Percentiles rank a stretch among this genome's conserved stretches.
Evolutionary conservation across 37 sponge, comb jelly and placozoan species (phyloP).

Genomic region (Agelas oroides): DNA sequence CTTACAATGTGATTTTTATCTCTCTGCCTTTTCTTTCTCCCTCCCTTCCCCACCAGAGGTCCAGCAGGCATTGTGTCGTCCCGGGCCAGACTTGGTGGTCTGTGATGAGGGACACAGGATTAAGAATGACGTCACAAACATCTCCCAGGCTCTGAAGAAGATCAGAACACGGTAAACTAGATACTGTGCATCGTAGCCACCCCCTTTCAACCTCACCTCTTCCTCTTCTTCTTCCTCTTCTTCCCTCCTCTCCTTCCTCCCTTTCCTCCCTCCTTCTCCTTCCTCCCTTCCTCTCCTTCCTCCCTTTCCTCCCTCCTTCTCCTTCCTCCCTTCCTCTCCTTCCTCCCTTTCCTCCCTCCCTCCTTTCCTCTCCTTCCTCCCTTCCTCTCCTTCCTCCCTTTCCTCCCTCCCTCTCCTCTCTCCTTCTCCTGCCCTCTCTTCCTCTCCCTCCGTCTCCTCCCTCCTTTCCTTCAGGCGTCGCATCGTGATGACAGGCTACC

Average conservation of each 20-base stretch:
- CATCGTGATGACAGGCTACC: constrained; percentile 96
- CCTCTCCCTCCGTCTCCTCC: not conserved
- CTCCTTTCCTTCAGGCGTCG: constrained; percentile 66
- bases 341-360: not conserved
- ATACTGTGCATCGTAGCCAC: not conserved
- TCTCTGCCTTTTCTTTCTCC: not conserved
- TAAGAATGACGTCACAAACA: constrained; percentile 89
- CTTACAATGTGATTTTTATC: not conserved
- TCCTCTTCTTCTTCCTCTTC: no score
- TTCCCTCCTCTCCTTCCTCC: no score
- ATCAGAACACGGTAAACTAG: constrained; percentile 80
- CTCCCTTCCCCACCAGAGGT: constrained; percentile 53
- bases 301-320: not conserved
- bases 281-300: not conserved
- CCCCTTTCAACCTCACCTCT: not conserved
- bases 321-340: not conserved
- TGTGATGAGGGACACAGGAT: constrained; percentile 99
- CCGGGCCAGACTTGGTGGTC: constrained; percentile 96
- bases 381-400: not conserved
- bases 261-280: not conserved
- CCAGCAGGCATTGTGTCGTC: constrained; percentile 83
- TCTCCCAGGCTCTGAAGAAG: constrained; percentile 92
- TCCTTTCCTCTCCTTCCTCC: not conserved
- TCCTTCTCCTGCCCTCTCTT: not conserved
- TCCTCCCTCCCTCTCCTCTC: no score